A percentile compares a stretch with the other conserved stretches of the same genome.
Conservation (phyloP, 1,140 invertebrate genomes). For the Achatina immaculata region DNA sequence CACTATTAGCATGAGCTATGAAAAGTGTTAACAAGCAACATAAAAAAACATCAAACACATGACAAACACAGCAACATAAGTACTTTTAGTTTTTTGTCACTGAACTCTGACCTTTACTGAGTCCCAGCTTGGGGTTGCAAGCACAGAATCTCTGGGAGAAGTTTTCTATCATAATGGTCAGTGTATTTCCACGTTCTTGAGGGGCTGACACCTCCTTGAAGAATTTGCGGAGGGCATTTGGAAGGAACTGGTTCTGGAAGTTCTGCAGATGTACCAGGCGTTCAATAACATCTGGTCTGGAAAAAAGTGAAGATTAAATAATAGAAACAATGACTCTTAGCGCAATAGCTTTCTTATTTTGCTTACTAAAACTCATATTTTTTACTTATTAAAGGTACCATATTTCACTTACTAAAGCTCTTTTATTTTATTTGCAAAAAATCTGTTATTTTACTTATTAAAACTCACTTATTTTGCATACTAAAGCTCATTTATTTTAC, state of each 20-base stretch:
- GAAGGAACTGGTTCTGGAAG: slow-evolving; percentile 74
- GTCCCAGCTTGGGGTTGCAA: slow-evolving; percentile 72
- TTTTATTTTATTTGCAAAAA: too few relatives aligned
- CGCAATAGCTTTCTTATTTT: neutral
- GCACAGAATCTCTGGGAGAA: slow-evolving; percentile 73
- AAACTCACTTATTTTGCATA: too few relatives aligned
- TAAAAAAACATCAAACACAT: neutral
- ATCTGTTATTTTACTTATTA: too few relatives aligned
- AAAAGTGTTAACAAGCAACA: neutral
- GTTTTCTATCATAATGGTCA: slow-evolving; percentile 73
- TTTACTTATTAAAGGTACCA: neutral
- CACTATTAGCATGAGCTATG: neutral
- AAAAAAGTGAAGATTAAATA: slow-evolving; percentile 40
- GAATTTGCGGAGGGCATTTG: slow-evolving; percentile 74
- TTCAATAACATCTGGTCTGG: slow-evolving; percentile 73
- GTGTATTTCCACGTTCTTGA: slow-evolving; percentile 70
- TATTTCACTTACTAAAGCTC: too few relatives aligned
- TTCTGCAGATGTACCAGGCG: slow-evolving; percentile 73
- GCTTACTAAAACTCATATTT: neutral
- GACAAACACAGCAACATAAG: too few relatives aligned
- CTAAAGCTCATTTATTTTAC: too few relatives aligned
- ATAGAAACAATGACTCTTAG: too few relatives aligned
- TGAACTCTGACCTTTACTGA: slow-evolving; percentile 68
- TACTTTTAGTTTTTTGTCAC: too few relatives aligned
- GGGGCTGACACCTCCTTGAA: slow-evolving; percentile 73